Evolutionary conservation across 2,797 vertebrate genomes (phyloP).

Genomic region (Falco novaeseelandiae): DNA sequence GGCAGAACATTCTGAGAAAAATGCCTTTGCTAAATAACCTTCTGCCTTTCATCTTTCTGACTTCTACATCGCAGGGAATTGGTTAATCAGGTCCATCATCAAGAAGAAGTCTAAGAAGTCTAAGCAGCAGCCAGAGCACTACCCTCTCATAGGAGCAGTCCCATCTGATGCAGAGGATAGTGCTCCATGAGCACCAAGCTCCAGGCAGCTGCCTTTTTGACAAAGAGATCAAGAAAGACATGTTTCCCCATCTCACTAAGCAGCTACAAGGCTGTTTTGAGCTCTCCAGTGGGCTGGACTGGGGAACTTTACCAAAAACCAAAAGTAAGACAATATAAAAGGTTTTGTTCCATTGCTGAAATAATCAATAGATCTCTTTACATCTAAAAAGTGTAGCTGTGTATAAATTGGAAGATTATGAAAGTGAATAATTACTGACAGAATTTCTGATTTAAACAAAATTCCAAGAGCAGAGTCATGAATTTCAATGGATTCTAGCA

Average conservation of each 20-base stretch:
- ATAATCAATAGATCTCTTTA: conserved; percentile 10
- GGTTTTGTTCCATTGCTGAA: neutral
- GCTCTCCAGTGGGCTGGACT: neutral
- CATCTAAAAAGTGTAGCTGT: neutral
- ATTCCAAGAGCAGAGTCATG: neutral
- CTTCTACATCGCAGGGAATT: neutral
- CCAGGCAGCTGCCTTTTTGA: neutral
- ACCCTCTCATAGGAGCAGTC: neutral
- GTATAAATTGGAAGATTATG: neutral
- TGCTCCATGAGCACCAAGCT: neutral
- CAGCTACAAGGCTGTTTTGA: neutral
- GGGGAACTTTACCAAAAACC: neutral
- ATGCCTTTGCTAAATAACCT: neutral
- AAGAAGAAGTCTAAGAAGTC: neutral
- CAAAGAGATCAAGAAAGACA: neutral
- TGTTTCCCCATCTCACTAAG: neutral
- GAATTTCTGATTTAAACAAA: conserved; percentile 14
- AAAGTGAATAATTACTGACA: neutral
- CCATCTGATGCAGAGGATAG: neutral
- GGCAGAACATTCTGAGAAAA: neutral
- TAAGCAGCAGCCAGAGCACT: neutral
- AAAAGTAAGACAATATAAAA: neutral
- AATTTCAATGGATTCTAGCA: neutral
- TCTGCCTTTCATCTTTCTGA: neutral
- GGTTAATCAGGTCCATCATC: neutral